phyloP scores from a whole-genome alignment of 1,140 invertebrate species.

The Telenomus remus region DNA sequence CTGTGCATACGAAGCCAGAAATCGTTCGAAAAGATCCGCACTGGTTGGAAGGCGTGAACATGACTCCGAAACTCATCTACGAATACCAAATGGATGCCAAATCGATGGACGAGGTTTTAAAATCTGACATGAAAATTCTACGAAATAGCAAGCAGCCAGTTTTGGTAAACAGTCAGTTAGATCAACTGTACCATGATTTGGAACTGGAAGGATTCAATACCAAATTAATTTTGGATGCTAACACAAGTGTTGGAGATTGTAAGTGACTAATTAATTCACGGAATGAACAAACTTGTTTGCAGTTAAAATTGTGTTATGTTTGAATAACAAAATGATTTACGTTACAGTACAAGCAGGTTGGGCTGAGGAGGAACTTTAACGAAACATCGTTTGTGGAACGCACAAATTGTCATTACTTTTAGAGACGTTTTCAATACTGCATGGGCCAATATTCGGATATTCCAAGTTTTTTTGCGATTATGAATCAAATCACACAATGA shows the following conservation, averaged over 20 bases:
- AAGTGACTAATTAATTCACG: too few relatives aligned
- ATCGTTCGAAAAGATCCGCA: slow-evolving; percentile 75
- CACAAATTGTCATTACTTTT: too few relatives aligned
- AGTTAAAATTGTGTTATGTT: too few relatives aligned
- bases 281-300: too few relatives aligned
- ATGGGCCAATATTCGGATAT: too few relatives aligned
- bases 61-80: slow-evolving; percentile 82
- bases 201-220: slow-evolving; percentile 79
- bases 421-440: too few relatives aligned
- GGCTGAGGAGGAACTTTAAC: too few relatives aligned
- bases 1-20: slow-evolving; percentile 4
- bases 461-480: too few relatives aligned
- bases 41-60: slow-evolving; percentile 79
- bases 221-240: slow-evolving; percentile 78
- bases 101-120: slow-evolving; percentile 79
- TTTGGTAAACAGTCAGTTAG: slow-evolving; percentile 84
- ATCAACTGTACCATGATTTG: slow-evolving; percentile 83
- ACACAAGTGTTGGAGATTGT: slow-evolving; percentile 78
- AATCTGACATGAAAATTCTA: slow-evolving; percentile 79
- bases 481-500: too few relatives aligned
- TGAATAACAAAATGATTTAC: not conserved
- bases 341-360: not conserved
- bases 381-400: too few relatives aligned
- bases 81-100: slow-evolving; percentile 80
- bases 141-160: slow-evolving; percentile 78